Base-by-base conservation (phyloP, 2,113 vertebrate species). In the Globicephala melas region DNA sequence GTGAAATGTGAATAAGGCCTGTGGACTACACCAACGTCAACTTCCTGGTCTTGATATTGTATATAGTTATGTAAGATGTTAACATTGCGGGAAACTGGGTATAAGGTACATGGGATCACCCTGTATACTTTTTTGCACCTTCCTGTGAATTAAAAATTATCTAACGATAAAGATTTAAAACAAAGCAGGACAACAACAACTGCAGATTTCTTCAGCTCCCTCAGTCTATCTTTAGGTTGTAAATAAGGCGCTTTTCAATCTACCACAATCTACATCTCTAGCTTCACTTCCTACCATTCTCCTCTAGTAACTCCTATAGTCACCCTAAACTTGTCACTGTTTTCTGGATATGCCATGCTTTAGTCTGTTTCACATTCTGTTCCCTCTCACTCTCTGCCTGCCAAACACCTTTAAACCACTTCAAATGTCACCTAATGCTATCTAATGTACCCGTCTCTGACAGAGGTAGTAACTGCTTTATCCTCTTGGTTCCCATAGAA, bases 101-200 rank as follows among this genome's bases (percentile, higher is more conserved):
- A 12, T 68, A 73, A 36, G 65, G 23, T 25, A 47, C 6, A 47
- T 33, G 65, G 28, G 33, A 28, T 63, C 33, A 26, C 33, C 44
- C 73, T 31, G 21, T 73, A 31, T 17, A 53, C 62, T 53, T 80
- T 77, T 79, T 79, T 41, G 36, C 5, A 79, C 87, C 33, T 89
- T 92, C 28, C 18, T 53, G 6, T 50, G 38, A 91, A 96, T 83
- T 80, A 76, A 38, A 33, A 79, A 86, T 76, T 86, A 50, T 65
- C 93, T 81, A 33, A 94, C 94, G 82, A 73, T 44, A 86, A 81
- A 55, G 41, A 95, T 76, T 82, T 76, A 82, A 92, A 96, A 38
- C 50, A 85, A 93, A 90, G 12, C 71, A 88, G 82, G 80, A 73
- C 44, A n/a, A 17, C 15, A 50, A 50, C 47, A 38, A 91, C 5